Percentiles rank a stretch among this genome's conserved stretches.
phyloP scores from a whole-genome alignment of 2,113 vertebrate genomes.

The Tenebrosternarchus preto region DNA sequence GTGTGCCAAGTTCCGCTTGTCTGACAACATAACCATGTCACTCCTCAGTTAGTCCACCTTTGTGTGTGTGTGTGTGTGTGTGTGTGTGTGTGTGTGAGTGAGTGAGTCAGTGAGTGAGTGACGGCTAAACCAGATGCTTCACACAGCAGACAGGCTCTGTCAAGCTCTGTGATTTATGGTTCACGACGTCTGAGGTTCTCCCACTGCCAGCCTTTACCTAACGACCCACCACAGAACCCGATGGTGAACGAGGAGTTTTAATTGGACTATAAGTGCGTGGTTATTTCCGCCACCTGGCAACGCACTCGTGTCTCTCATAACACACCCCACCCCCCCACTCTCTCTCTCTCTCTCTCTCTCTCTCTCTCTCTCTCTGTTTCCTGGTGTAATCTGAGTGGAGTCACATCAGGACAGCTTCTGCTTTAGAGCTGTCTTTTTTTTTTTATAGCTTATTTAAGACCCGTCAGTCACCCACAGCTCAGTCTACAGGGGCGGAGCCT shows the following conservation, averaged over 20 bases:
- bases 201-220: no score
- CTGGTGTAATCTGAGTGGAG: slow-evolving; percentile 14
- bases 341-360: background rate
- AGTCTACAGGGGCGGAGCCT: background rate
- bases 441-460: slow-evolving; percentile 22
- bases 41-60: no score
- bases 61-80: background rate
- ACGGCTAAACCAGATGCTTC: background rate
- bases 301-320: no score
- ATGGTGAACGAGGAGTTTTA: no score
- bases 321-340: background rate
- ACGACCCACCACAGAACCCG: no score
- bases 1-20: no score
- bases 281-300: no score
- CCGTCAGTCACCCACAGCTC: background rate
- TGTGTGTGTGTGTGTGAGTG: background rate
- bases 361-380: background rate
- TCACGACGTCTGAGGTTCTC: background rate
- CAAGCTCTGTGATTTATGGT: background rate
- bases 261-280: no score
- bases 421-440: background rate
- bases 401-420: slow-evolving; percentile 36
- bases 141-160: background rate
- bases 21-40: no score
- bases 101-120: background rate